Evolutionary conservation across 2,888 invertebrate genomes (phyloP).

Genomic region (Gymnosoma rotundatum): DNA sequence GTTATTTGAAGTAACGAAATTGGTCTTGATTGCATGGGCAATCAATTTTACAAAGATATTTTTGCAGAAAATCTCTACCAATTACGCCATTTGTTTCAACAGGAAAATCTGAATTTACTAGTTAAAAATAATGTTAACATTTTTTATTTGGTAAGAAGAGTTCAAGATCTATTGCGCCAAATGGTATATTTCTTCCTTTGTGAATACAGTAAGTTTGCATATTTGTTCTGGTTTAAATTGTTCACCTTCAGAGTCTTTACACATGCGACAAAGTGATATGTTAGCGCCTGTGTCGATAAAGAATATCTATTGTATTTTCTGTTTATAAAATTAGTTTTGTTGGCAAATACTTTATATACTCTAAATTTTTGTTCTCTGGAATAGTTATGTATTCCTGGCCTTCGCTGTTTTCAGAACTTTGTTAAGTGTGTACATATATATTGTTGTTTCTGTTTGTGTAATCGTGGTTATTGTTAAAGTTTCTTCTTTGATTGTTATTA

Average conservation of each 20-base stretch:
- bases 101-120: background rate
- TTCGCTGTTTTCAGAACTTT: no score
- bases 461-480: no score
- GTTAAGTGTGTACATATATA: no score
- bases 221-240: background rate
- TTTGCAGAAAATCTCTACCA: constrained; percentile 38
- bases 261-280: background rate
- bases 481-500: background rate
- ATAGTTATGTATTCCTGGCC: no score
- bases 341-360: no score
- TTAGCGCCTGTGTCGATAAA: constrained; percentile 23
- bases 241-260: background rate
- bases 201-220: background rate
- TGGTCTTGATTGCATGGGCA: constrained; percentile 26
- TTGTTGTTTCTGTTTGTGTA: no score
- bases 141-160: background rate
- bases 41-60: constrained; percentile 44
- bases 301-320: background rate
- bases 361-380: no score
- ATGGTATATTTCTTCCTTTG: background rate
- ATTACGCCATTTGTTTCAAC: constrained; percentile 52
- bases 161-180: background rate
- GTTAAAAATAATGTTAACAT: background rate
- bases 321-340: no score
- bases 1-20: background rate